Conservation (phyloP, 1,140 invertebrate genomes). For the Ostrea denselamellosa region DNA sequence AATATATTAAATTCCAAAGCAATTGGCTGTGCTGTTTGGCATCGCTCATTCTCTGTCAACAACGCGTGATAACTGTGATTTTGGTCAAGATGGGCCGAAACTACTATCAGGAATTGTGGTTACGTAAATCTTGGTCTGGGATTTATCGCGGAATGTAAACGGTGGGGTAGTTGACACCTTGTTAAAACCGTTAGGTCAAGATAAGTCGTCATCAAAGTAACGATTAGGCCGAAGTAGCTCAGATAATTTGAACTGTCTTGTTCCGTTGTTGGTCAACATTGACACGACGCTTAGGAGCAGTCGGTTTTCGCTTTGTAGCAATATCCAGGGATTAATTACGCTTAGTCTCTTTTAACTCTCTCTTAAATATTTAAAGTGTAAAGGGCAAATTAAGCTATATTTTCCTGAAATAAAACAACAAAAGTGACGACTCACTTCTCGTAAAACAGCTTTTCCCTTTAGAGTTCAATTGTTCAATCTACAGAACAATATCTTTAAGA, state of each 20-base stretch:
- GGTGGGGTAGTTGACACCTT: constrained; percentile 17
- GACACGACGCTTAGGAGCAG: background rate
- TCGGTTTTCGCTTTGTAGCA: background rate
- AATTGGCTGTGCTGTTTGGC: background rate
- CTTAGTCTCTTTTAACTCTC: background rate
- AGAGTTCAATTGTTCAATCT: too few species aligned
- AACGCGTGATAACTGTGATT: constrained; percentile 8
- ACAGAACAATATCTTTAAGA: too few species aligned
- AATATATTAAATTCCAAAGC: constrained; percentile 23
- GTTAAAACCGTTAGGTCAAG: constrained; percentile 25
- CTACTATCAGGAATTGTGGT: background rate
- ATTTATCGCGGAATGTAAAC: constrained; percentile 2
- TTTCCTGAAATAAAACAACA: too few species aligned
- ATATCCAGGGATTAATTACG: background rate
- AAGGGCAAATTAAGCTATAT: too few species aligned
- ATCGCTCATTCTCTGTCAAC: constrained; percentile 25
- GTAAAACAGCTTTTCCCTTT: too few species aligned
- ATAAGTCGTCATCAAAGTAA: background rate
- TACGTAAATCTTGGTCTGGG: background rate
- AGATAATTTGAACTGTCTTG: background rate
- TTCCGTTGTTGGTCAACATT: background rate
- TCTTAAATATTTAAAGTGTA: background rate
- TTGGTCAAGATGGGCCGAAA: background rate
- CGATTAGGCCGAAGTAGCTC: background rate
- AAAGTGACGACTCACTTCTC: too few species aligned